These are phyloP conservation scores for Sesamia nonagrioides DNA, from an alignment of 1,140 invertebrate species.

Conservation along the genomic window DNA sequence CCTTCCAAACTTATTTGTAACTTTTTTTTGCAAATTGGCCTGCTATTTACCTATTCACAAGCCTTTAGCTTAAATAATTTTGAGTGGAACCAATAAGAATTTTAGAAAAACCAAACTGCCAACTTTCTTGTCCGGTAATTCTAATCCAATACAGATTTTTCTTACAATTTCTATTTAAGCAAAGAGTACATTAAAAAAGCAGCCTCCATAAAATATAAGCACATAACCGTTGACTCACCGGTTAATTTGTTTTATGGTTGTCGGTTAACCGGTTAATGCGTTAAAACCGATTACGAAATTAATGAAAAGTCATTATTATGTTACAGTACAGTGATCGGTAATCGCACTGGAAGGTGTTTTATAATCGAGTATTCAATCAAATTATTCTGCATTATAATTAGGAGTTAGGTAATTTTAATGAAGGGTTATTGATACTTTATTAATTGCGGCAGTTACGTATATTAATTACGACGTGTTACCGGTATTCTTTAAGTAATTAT, in stretches of 20 bases:
- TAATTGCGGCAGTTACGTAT: slow-evolving; percentile 32
- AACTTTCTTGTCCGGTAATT: background rate
- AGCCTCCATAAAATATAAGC: background rate
- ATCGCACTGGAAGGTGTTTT: slow-evolving; percentile 2
- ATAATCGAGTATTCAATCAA: slow-evolving; percentile 16
- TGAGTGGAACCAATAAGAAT: too few relatives aligned
- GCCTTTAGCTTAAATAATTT: background rate
- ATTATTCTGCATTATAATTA: slow-evolving; percentile 30
- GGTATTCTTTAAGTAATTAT: slow-evolving; percentile 13
- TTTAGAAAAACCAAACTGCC: background rate
- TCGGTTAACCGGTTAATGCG: background rate
- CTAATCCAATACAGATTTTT: slow-evolving; percentile 3
- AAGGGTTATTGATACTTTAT: slow-evolving; percentile 34
- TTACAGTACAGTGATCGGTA: slow-evolving; percentile 5
- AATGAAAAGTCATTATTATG: slow-evolving; percentile 7
- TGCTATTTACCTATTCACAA: too few relatives aligned
- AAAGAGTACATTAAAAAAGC: background rate
- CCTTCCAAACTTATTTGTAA: too few relatives aligned
- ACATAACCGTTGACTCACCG: background rate
- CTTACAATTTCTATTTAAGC: background rate
- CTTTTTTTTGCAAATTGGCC: too few relatives aligned
- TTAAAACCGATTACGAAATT: slow-evolving; percentile 32
- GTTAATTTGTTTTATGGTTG: background rate
- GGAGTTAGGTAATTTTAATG: slow-evolving; percentile 23
- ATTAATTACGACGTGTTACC: slow-evolving; percentile 11